These are phyloP conservation scores for Sacculina carcini DNA, from an alignment of 2,888 invertebrate genomes.

Conservation along the genomic window DNA sequence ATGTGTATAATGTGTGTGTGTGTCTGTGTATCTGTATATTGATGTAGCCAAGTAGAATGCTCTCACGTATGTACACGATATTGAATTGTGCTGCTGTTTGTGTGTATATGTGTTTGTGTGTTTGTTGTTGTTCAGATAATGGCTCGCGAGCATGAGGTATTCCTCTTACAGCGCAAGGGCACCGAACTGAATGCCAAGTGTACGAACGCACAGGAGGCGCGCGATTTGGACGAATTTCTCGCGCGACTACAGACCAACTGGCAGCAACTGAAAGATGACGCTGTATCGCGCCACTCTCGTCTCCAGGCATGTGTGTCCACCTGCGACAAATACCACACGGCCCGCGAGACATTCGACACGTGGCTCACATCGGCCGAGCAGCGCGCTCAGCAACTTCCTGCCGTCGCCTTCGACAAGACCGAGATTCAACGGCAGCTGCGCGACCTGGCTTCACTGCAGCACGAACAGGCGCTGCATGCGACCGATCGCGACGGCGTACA, in stretches of 20 bases:
- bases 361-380: constrained; percentile 72
- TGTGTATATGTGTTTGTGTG: no score
- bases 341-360: constrained; percentile 55
- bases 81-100: no score
- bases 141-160: constrained; percentile 69
- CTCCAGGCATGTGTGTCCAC: constrained; percentile 75
- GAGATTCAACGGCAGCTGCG: constrained; percentile 65
- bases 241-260: constrained; percentile 72
- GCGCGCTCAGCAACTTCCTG: constrained; percentile 45
- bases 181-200: constrained; percentile 33
- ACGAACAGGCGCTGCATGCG: constrained; percentile 76
- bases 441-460: constrained; percentile 63
- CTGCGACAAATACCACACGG: constrained; percentile 63
- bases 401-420: constrained; percentile 46
- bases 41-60: no score
- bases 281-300: constrained; percentile 56
- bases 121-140: no score
- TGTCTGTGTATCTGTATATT: no score
- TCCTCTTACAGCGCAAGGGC: constrained; percentile 77
- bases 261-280: constrained; percentile 69
- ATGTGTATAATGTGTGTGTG: no score
- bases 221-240: constrained; percentile 44
- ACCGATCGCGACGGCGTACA: constrained; percentile 76
- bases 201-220: constrained; percentile 25
- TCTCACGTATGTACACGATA: no score